These are phyloP conservation scores for Neosalanx taihuensis DNA, from an alignment of 2,797 vertebrate genomes.

Conservation along the genomic window DNA sequence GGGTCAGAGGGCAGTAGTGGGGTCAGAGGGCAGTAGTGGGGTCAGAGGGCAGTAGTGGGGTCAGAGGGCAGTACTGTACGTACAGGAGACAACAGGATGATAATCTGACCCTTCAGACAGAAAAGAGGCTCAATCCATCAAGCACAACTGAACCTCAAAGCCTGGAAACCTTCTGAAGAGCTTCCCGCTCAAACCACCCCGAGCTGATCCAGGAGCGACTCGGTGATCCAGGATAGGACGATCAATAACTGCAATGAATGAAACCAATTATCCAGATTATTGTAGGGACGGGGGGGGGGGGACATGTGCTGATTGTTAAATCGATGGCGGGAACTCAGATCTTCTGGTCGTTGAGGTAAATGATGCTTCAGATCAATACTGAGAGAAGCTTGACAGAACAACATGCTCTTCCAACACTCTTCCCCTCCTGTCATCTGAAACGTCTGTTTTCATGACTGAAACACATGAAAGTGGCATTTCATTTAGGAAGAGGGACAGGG, in stretches of 20 bases:
- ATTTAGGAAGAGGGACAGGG: neutral
- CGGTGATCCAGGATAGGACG: conserved; percentile 6
- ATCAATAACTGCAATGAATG: conserved; percentile 55
- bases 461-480: neutral
- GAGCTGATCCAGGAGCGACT: neutral
- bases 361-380: conserved; percentile 30
- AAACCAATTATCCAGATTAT: conserved; percentile 45
- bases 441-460: neutral
- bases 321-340: too few species aligned
- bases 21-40: too few species aligned
- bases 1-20: too few species aligned
- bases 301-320: conserved; percentile 33
- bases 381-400: conserved; percentile 10
- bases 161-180: too few species aligned
- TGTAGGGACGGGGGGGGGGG: conserved; percentile 31
- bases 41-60: too few species aligned
- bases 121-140: conserved; percentile 16
- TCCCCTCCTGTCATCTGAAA: conserved; percentile 20
- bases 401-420: conserved; percentile 15
- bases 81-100: neutral
- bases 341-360: conserved; percentile 6
- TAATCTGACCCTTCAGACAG: neutral
- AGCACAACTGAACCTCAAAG: too few species aligned
- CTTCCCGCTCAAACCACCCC: conserved; percentile 35
- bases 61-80: neutral